Conservation (phyloP, 2,888 invertebrate genomes). For the Anagyrus pseudococci region DNA sequence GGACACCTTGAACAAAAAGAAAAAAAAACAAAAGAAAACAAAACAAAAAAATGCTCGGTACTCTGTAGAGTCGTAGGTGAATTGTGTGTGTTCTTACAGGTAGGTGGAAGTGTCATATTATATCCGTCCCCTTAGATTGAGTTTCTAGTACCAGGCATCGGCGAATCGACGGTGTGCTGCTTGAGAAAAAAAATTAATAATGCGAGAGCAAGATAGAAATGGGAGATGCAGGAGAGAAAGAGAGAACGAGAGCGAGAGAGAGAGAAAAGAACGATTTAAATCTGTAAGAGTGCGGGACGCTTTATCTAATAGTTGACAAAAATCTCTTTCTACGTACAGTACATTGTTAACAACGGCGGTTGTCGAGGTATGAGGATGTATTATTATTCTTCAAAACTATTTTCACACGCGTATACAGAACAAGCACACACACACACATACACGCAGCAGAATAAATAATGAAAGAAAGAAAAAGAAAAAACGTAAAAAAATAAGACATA, state of each 20-base stretch:
- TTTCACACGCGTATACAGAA: conserved; percentile 34
- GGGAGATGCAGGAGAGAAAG: conserved; percentile 13
- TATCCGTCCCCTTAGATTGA: conserved; percentile 61
- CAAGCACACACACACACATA: conserved; percentile 30
- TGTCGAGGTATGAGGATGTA: conserved; percentile 36
- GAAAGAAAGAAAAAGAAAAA: too few relatives aligned
- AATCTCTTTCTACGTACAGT: conserved; percentile 52
- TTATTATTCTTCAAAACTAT: conserved; percentile 39
- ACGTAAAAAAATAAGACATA: conserved; percentile 20
- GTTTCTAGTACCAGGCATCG: conserved; percentile 44
- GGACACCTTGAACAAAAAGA: conserved; percentile 35
- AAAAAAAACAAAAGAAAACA: background rate
- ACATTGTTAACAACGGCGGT: conserved; percentile 41
- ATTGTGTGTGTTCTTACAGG: conserved; percentile 43
- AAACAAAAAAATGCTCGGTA: conserved; percentile 33
- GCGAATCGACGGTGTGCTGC: conserved; percentile 51
- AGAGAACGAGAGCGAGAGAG: conserved; percentile 5
- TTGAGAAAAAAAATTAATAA: conserved; percentile 39
- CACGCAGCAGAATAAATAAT: conserved; percentile 10
- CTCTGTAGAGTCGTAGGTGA: conserved; percentile 41
- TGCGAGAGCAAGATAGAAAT: background rate
- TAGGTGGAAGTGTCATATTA: conserved; percentile 55
- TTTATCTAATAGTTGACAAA: conserved; percentile 52
- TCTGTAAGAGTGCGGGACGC: conserved; percentile 58
- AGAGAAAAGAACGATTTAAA: conserved; percentile 43